A percentile compares a stretch with the other conserved stretches of the same genome.
Evolutionary conservation across 2,113 vertebrate genomes (phyloP).

Genomic region (Callorhinus ursinus): DNA sequence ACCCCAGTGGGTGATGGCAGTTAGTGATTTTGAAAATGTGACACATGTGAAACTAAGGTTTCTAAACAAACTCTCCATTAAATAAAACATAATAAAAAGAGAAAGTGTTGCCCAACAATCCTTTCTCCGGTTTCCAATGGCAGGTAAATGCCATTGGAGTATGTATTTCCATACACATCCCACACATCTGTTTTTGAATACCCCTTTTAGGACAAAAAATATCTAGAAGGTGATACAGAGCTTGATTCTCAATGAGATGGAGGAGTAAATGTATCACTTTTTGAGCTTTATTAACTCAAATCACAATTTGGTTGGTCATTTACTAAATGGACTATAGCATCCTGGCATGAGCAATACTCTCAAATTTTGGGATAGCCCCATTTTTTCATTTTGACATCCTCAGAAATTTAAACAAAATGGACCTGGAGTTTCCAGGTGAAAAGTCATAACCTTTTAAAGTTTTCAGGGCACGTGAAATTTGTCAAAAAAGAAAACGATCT

Average conservation of each 20-base stretch:
- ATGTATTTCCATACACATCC: conserved; percentile 12
- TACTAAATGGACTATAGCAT: conserved; percentile 2
- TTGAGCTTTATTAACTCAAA: conserved; percentile 56
- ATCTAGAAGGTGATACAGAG: conserved; percentile 22
- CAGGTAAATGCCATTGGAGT: neutral
- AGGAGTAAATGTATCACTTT: conserved; percentile 27
- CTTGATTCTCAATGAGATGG: conserved; percentile 18
- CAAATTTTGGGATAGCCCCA: neutral
- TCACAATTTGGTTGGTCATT: conserved; percentile 42
- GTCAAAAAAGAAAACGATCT: conserved; percentile 43
- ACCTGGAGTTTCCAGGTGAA: conserved; percentile 44
- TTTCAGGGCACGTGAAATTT: conserved; percentile 51
- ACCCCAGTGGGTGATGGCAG: conserved; percentile 26
- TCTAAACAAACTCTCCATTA: conserved; percentile 30
- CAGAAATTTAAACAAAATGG: conserved; percentile 44
- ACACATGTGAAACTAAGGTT: neutral
- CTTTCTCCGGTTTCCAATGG: conserved; percentile 56
- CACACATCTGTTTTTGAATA: conserved; percentile 39
- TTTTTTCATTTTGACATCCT: conserved; percentile 38
- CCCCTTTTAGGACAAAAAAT: conserved; percentile 38
- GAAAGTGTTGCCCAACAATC: conserved; percentile 32
- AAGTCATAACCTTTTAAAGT: conserved; percentile 6
- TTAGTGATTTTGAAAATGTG: conserved; percentile 53
- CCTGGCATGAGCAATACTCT: neutral
- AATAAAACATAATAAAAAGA: conserved; percentile 57